phyloP scores from a whole-genome alignment of 2,888 invertebrate species.

The Lepidocyrtinus sp. region DNA sequence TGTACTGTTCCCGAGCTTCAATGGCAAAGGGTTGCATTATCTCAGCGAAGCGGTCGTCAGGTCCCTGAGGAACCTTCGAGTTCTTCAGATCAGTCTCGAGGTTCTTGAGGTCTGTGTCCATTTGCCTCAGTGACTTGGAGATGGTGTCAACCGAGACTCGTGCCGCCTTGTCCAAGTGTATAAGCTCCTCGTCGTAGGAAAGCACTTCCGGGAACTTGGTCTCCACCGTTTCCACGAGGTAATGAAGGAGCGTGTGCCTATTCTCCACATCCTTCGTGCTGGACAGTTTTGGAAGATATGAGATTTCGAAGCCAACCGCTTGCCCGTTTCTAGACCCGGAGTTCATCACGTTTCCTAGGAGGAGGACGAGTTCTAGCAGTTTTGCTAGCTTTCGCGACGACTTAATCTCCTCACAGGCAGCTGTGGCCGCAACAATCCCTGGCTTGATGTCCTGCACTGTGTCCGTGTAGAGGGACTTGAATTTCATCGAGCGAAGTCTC shows the following conservation, averaged over 20 bases:
- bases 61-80: slow-evolving; percentile 82
- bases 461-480: slow-evolving; percentile 90
- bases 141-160: slow-evolving; percentile 87
- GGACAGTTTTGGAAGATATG: slow-evolving; percentile 92
- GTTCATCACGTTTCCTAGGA: slow-evolving; percentile 98
- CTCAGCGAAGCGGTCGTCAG: slow-evolving; percentile 87
- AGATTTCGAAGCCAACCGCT: slow-evolving; percentile 97
- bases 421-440: slow-evolving; percentile 94
- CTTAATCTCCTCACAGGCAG: slow-evolving; percentile 95
- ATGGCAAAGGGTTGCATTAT: slow-evolving; percentile 87
- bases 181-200: slow-evolving; percentile 88
- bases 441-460: slow-evolving; percentile 90
- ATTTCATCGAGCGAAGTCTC: slow-evolving; percentile 89
- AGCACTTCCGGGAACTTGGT: slow-evolving; percentile 89
- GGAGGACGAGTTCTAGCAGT: slow-evolving; percentile 89
- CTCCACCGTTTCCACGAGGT: slow-evolving; percentile 90
- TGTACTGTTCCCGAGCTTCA: slow-evolving; percentile 88
- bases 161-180: slow-evolving; percentile 91
- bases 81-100: slow-evolving; percentile 92
- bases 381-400: slow-evolving; percentile 91
- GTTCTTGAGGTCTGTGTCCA: slow-evolving; percentile 89
- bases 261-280: slow-evolving; percentile 95
- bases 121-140: slow-evolving; percentile 85
- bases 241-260: slow-evolving; percentile 93
- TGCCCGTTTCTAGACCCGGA: slow-evolving; percentile 94